A percentile compares a stretch with the other conserved stretches of the same genome.
Conservation (phyloP, 1,140 invertebrate species). For the Neelides sp. region DNA sequence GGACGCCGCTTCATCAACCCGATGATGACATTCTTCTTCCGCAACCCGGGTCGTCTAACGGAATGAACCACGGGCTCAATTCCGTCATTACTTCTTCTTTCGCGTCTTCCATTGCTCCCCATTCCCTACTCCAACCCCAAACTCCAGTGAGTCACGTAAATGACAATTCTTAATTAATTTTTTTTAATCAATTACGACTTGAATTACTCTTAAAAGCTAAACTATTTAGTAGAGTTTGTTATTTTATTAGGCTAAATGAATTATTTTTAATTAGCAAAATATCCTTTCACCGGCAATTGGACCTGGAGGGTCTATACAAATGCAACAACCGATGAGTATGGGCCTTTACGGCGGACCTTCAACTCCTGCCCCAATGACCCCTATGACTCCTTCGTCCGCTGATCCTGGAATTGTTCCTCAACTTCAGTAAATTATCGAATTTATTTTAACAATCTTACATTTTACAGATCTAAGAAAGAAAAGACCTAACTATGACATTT, state of each 20-base stretch:
- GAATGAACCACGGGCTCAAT: background rate
- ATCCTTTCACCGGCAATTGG: slow-evolving; percentile 63
- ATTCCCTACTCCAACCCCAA: slow-evolving; percentile 68
- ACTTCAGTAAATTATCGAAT: slow-evolving; percentile 61
- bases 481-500: background rate
- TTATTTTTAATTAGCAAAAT: slow-evolving; percentile 53
- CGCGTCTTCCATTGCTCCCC: slow-evolving; percentile 44
- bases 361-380: slow-evolving; percentile 72
- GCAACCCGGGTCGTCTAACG: slow-evolving; percentile 45
- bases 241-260: background rate
- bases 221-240: background rate
- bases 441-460: slow-evolving; percentile 11
- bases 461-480: background rate
- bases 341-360: slow-evolving; percentile 45
- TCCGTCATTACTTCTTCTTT: slow-evolving; percentile 1
- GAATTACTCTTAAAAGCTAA: background rate
- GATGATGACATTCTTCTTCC: slow-evolving; percentile 76
- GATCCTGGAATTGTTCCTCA: slow-evolving; percentile 88
- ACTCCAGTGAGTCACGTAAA: slow-evolving; percentile 53
- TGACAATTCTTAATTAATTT: slow-evolving; percentile 14
- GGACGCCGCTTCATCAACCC: slow-evolving; percentile 76
- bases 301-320: slow-evolving; percentile 12
- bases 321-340: slow-evolving; percentile 27
- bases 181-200: background rate
- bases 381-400: slow-evolving; percentile 84